Conservation (phyloP, 1,140 invertebrate genomes). For the Pectinophora gossypiella region DNA sequence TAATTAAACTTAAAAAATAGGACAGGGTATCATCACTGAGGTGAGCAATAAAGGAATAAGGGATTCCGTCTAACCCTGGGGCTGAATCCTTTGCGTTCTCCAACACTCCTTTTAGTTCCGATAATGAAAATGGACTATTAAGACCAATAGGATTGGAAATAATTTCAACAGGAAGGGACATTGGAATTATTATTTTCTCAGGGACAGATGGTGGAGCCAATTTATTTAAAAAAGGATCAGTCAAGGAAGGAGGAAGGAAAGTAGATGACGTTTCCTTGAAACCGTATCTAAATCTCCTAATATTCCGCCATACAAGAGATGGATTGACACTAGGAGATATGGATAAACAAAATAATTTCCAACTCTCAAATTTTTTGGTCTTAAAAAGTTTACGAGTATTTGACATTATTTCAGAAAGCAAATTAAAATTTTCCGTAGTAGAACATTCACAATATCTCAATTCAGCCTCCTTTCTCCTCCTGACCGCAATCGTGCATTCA, state of each 20-base stretch:
- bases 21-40: neutral
- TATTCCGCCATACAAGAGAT: conserved; percentile 2
- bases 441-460: neutral
- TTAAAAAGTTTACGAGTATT: neutral
- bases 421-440: conserved; percentile 1
- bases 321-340: neutral
- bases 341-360: conserved; percentile 6
- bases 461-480: conserved; percentile 1
- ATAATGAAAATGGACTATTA: conserved; percentile 4
- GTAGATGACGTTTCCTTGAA: neutral
- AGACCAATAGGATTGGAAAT: neutral
- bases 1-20: conserved; percentile 1
- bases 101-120: conserved; percentile 5
- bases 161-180: neutral
- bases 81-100: conserved; percentile 3
- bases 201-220: conserved; percentile 6
- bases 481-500: neutral
- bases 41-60: conserved; percentile 8
- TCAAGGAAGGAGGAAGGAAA: neutral
- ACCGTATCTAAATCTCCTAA: conserved; percentile 1
- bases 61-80: conserved; percentile 4
- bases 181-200: neutral
- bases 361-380: conserved; percentile 3
- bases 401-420: neutral
- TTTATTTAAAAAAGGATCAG: conserved; percentile 2